Evolutionary conservation across 2,113 vertebrate genomes (phyloP).

Genomic region (Leptocoma aspasia): DNA sequence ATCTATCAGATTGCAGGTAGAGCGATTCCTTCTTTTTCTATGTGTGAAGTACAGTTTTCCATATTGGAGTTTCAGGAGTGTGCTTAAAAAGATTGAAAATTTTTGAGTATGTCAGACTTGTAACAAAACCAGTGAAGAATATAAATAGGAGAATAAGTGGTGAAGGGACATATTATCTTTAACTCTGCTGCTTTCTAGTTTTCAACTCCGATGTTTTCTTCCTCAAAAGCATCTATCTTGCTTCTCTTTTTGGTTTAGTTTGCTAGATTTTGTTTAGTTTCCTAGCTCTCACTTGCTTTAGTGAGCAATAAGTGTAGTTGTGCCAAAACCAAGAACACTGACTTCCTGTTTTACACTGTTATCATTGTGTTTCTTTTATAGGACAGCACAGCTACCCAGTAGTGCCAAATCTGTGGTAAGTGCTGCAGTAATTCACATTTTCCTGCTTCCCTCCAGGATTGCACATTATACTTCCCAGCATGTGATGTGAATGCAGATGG

Average conservation of each 20-base stretch:
- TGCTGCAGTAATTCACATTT: background rate
- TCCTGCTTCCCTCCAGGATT: background rate
- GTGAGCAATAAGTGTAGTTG: background rate
- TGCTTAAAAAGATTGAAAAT: background rate
- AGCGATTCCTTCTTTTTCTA: background rate
- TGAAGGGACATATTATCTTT: background rate
- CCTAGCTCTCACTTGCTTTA: background rate
- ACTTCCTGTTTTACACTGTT: background rate
- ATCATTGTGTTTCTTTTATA: background rate
- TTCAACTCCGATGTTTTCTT: background rate
- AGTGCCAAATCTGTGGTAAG: background rate
- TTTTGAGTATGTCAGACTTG: background rate
- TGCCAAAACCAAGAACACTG: background rate
- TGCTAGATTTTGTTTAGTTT: background rate
- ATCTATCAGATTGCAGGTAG: background rate
- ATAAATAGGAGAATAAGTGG: background rate
- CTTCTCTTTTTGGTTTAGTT: background rate
- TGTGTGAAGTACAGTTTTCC: background rate
- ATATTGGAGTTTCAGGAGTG: background rate
- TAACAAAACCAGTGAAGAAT: background rate
- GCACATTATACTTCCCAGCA: background rate
- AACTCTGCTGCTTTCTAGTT: background rate
- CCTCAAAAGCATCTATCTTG: background rate
- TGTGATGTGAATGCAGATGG: background rate
- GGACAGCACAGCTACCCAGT: background rate